phyloP scores from a whole-genome alignment of 2,113 vertebrate genomes.

The Tympanuchus pallidicinctus region DNA sequence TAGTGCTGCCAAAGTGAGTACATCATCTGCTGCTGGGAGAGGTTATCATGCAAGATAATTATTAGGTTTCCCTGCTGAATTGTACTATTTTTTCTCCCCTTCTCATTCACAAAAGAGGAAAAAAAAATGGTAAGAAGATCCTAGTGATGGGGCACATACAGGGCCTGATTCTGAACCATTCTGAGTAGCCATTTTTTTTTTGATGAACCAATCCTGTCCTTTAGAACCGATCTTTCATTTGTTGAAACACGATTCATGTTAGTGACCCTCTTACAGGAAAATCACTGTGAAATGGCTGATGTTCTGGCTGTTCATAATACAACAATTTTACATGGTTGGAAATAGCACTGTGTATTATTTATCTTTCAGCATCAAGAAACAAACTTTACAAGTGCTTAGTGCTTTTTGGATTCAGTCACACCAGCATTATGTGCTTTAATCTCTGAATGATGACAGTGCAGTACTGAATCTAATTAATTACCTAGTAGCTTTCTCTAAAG shows the following conservation, averaged over 20 bases:
- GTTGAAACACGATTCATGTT: neutral
- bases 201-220: neutral
- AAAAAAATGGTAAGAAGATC: neutral
- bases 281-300: neutral
- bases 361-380: neutral
- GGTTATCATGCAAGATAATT: conserved; percentile 23
- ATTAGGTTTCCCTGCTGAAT: conserved; percentile 50
- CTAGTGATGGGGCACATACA: neutral
- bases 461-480: conserved; percentile 34
- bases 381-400: conserved; percentile 9
- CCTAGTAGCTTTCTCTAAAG: conserved; percentile 44
- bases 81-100: neutral
- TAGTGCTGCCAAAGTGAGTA: conserved; percentile 98
- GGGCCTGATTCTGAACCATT: neutral
- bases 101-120: neutral
- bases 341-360: neutral
- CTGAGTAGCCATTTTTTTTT: neutral
- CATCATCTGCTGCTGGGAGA: conserved; percentile 24
- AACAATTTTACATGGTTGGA: neutral
- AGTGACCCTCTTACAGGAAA: neutral
- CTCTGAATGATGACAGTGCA: neutral
- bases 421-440: neutral
- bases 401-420: conserved; percentile 2
- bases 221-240: neutral
- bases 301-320: fast-evolving